phyloP scores from a whole-genome alignment of 2,888 invertebrate species.

The Lasioglossum zephyrum region DNA sequence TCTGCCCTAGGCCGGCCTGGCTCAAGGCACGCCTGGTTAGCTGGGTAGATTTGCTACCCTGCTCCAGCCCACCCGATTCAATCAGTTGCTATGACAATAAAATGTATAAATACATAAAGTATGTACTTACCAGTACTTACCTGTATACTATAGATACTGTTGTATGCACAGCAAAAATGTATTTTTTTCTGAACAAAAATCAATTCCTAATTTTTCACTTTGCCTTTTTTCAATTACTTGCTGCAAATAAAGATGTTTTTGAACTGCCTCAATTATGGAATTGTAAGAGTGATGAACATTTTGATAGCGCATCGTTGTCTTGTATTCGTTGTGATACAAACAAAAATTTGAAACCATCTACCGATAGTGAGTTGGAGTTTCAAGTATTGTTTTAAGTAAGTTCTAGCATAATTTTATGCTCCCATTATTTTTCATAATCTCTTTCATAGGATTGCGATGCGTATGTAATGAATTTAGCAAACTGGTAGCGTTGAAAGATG shows the following conservation, averaged over 20 bases:
- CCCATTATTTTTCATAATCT: not conserved
- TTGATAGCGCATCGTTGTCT: slow-evolving; percentile 84
- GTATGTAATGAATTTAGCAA: slow-evolving; percentile 83
- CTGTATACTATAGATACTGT: too few species aligned
- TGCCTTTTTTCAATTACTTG: slow-evolving; percentile 18
- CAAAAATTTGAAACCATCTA: slow-evolving; percentile 81
- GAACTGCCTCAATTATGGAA: slow-evolving; percentile 74
- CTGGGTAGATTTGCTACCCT: not conserved
- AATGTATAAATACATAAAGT: too few species aligned
- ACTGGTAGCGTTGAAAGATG: slow-evolving; percentile 72
- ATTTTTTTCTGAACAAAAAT: not conserved
- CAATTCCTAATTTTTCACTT: slow-evolving; percentile 33
- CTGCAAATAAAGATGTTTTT: slow-evolving; percentile 57
- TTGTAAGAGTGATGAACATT: slow-evolving; percentile 85
- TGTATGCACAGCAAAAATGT: slow-evolving; percentile 12
- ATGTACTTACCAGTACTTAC: too few species aligned
- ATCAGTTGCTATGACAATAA: too few species aligned
- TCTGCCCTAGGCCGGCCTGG: too few species aligned
- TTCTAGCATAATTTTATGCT: too few species aligned
- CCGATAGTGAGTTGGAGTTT: slow-evolving; percentile 83
- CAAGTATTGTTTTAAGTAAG: slow-evolving; percentile 15
- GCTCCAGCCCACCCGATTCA: not conserved
- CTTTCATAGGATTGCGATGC: slow-evolving; percentile 84
- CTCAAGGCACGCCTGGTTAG: too few species aligned
- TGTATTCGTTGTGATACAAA: slow-evolving; percentile 85